A percentile compares a stretch with the other conserved stretches of the same genome.
Evolutionary conservation across 2,888 invertebrate species (phyloP).

Genomic region (Orthosia gracilis): DNA sequence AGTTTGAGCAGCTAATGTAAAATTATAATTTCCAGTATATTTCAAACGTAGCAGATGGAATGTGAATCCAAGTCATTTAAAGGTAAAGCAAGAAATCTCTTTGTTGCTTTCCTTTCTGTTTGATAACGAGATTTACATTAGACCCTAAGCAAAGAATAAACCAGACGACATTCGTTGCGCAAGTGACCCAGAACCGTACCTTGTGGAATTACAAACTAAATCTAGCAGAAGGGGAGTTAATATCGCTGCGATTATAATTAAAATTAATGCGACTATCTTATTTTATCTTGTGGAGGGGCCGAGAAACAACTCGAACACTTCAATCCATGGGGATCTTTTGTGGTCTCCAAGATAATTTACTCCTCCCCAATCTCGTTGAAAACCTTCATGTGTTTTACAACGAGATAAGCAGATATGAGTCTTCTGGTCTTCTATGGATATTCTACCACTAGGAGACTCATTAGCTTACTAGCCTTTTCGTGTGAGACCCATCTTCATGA

Average conservation of each 20-base stretch:
- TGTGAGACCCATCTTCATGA: too few relatives aligned
- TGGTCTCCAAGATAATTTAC: too few relatives aligned
- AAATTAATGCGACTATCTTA: not conserved
- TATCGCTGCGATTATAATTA: not conserved
- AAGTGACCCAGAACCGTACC: slow-evolving; percentile 13
- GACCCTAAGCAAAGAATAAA: not conserved
- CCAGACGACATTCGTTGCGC: not conserved
- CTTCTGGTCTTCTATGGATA: too few relatives aligned
- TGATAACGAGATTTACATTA: not conserved
- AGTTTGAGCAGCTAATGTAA: not conserved
- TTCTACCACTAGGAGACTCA: too few relatives aligned
- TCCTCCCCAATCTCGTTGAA: too few relatives aligned
- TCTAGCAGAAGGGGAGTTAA: not conserved
- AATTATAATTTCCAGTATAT: not conserved
- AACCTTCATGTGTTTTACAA: too few relatives aligned
- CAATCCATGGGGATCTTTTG: too few relatives aligned
- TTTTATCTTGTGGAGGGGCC: too few relatives aligned
- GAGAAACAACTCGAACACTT: too few relatives aligned
- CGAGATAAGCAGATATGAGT: too few relatives aligned
- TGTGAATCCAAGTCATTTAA: not conserved
- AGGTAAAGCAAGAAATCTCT: not conserved
- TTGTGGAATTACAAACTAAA: not conserved
- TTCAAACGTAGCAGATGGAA: not conserved
- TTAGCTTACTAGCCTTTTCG: too few relatives aligned
- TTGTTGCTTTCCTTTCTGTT: not conserved